Conservation (phyloP, 64 coral and sea anemone species). For the Astreopora myriophthalma region DNA sequence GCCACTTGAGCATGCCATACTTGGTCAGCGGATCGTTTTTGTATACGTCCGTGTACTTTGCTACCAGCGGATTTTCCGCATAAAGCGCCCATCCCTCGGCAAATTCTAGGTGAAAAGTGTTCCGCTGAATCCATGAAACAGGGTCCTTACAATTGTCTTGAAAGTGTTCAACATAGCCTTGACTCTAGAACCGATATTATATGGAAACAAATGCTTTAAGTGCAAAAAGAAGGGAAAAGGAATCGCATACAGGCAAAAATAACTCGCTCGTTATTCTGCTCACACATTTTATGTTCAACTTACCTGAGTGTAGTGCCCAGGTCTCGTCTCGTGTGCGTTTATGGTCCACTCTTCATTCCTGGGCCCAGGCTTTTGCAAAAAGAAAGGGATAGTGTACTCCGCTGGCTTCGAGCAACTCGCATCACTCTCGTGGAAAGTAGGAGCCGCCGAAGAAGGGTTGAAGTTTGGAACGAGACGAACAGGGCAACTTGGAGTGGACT, state of each 20-base stretch:
- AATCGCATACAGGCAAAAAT: no score
- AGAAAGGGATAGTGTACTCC: slow-evolving; percentile 71
- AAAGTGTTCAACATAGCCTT: slow-evolving; percentile 51
- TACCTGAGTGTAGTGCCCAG: slow-evolving; percentile 78
- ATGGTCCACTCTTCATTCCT: slow-evolving; percentile 61
- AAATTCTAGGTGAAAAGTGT: slow-evolving; percentile 46
- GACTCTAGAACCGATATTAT: slow-evolving; percentile 7
- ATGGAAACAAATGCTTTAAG: not conserved
- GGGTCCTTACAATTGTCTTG: slow-evolving; percentile 38
- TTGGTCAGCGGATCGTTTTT: slow-evolving; percentile 30
- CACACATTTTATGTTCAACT: no score
- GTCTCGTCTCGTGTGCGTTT: slow-evolving; percentile 70
- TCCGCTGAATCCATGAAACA: slow-evolving; percentile 37
- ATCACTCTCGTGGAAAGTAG: slow-evolving; percentile 5
- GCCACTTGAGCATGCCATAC: slow-evolving; percentile 86
- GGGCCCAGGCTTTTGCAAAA: slow-evolving; percentile 66
- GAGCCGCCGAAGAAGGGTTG: slow-evolving; percentile 78
- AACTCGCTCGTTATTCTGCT: no score
- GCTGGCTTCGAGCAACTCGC: slow-evolving; percentile 8
- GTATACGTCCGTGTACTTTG: slow-evolving; percentile 57
- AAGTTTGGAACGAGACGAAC: slow-evolving; percentile 61
- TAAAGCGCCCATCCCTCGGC: slow-evolving; percentile 78
- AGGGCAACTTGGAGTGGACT: slow-evolving; percentile 83
- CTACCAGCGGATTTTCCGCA: slow-evolving; percentile 69
- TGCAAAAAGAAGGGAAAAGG: no score